Evolutionary conservation across 2,888 invertebrate species (phyloP), one percentile per base, ranked within the genome.

Genomic region (Drosophila mercatorum): DNA sequence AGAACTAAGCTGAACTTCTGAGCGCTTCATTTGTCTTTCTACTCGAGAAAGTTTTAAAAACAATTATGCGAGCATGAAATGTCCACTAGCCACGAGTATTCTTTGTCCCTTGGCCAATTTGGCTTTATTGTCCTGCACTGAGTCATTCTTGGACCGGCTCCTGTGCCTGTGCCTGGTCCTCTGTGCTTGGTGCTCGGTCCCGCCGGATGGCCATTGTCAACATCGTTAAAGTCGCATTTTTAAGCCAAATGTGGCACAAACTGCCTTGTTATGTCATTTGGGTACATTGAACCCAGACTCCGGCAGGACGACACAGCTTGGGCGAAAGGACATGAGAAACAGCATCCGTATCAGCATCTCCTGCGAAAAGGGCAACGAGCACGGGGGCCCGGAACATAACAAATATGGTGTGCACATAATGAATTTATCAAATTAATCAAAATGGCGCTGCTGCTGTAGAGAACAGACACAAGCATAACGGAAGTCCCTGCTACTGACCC

Each of bases 361-460:
- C 38, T 46, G 28, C 34, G 28, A 22, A 14, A 22, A 22, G 11
- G 22, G 36, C 6, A 14, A 11, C 38, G 22, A 28, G 26, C 5
- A 26, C 12, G 10, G 47, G 56, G 22, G 52, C n/a, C 10, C 51
- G 28, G 59, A 68, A 68, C 78, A 68, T 81, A 69, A 78, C 89
- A 88, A 88, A 90, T 91, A 90, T 91, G 91, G 82, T 81, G 84
- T 74, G 77, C 80, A 63, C 87, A 88, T 89, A 85, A 90, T 90
- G 88, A 81, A 90, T 91, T 91, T 90, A 91, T 91, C 91, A 85
- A 90, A 91, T 90, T 90, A 91, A 87, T 89, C 87, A 89, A 84
- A 86, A 80, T 80, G 75, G 67, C 79, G 75, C 79, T 80, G 70
- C 62, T 78, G 72, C 79, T 80, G 72, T 62, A 59, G 49, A 61